phyloP scores from a whole-genome alignment of 2,113 vertebrate genomes.

The Ornithorhynchus anatinus region DNA sequence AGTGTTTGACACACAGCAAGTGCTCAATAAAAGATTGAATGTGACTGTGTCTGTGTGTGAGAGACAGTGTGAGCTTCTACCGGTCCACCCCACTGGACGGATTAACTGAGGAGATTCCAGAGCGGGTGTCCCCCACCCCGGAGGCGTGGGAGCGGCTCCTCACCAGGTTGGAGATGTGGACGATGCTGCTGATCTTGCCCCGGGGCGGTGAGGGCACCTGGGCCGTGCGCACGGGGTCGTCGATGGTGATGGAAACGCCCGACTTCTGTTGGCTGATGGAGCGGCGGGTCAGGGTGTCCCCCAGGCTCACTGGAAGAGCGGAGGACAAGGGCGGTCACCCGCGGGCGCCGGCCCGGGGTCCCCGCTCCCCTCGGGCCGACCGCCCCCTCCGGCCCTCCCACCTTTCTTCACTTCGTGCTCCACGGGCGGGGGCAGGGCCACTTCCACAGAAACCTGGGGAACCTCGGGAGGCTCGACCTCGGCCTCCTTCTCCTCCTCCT shows the following conservation, averaged over 20 bases:
- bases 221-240: conserved; percentile 82
- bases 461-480: conserved; percentile 63
- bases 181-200: conserved; percentile 81
- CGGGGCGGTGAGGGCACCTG: conserved; percentile 83
- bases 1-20: too few relatives aligned
- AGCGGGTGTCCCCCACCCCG: too few relatives aligned
- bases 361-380: not conserved
- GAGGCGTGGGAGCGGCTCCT: conserved; percentile 17
- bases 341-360: not conserved
- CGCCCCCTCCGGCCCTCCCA: not conserved
- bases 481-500: conserved; percentile 69
- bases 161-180: conserved; percentile 91
- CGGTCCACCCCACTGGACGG: too few relatives aligned
- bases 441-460: conserved; percentile 72
- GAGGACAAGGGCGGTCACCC: not conserved
- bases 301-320: conserved; percentile 74
- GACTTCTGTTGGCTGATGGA: conserved; percentile 90
- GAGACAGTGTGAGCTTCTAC: too few relatives aligned
- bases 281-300: conserved; percentile 83
- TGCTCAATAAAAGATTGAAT: too few relatives aligned
- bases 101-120: too few relatives aligned
- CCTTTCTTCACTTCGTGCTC: conserved; percentile 82
- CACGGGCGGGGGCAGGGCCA: conserved; percentile 58
- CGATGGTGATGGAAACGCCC: conserved; percentile 86
- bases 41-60: too few relatives aligned